Percentiles rank a stretch among this genome's conserved stretches.
phyloP scores from a whole-genome alignment of 2,888 invertebrate species.

The Aradus depressus region DNA sequence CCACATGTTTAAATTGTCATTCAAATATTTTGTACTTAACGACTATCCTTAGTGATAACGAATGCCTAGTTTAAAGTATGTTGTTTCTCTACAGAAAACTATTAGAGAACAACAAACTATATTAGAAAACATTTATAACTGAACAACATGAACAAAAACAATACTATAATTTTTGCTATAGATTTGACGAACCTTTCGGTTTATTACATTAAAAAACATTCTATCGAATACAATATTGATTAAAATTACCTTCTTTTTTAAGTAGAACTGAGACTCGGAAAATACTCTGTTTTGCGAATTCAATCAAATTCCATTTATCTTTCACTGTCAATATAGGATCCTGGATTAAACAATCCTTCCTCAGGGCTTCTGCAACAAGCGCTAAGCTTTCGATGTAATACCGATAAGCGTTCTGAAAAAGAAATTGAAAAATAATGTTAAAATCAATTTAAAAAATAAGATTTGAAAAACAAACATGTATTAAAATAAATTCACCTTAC shows the following conservation, averaged over 20 bases:
- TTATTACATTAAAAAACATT: not conserved
- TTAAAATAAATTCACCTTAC: constrained; percentile 7
- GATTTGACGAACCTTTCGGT: not conserved
- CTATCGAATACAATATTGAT: not conserved
- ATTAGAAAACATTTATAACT: not conserved
- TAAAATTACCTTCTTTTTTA: constrained; percentile 19
- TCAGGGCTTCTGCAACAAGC: constrained; percentile 21
- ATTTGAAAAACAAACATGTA: too few species aligned
- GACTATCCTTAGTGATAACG: too few species aligned
- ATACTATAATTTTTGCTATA: not conserved
- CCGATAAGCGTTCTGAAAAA: constrained; percentile 23
- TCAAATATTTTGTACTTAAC: too few species aligned
- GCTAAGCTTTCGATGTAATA: constrained; percentile 24
- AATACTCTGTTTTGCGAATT: constrained; percentile 25
- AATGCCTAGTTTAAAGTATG: too few species aligned
- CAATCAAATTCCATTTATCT: constrained; percentile 25
- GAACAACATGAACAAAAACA: not conserved
- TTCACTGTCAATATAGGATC: constrained; percentile 10
- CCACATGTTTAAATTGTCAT: too few species aligned
- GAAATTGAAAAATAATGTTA: constrained; percentile 1
- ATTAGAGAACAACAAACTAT: not conserved
- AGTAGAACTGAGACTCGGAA: constrained; percentile 19
- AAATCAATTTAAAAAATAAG: not conserved
- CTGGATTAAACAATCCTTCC: constrained; percentile 11
- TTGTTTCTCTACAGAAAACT: too few species aligned